Percentiles rank a stretch among this genome's conserved stretches.
These are phyloP conservation scores for Bathynomus jamesi DNA, from an alignment of 1,140 invertebrate genomes.

Conservation along the genomic window DNA sequence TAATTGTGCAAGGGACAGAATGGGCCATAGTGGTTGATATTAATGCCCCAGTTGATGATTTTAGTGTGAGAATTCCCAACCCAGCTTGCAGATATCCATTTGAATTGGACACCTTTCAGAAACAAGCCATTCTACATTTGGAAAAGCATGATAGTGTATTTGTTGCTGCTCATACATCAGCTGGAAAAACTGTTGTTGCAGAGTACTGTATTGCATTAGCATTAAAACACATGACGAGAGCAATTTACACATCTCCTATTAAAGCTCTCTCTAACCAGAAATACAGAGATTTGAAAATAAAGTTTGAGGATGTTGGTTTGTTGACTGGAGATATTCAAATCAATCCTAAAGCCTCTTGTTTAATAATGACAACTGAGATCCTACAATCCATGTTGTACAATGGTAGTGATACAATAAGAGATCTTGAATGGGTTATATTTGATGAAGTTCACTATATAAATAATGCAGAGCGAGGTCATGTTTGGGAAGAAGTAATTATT, in stretches of 20 bases:
- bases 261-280: constrained; percentile 99
- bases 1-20: constrained; percentile 43
- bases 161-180: constrained; percentile 97
- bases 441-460: constrained; percentile 99
- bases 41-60: constrained; percentile 67
- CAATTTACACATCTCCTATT: constrained; percentile 98
- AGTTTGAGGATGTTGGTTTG: constrained; percentile 86
- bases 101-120: constrained; percentile 94
- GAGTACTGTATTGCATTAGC: constrained; percentile 96
- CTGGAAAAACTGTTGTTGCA: constrained; percentile 97
- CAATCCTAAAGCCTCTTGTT: constrained; percentile 81
- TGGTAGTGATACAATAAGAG: constrained; percentile 85
- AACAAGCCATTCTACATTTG: constrained; percentile 86
- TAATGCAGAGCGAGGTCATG: constrained; percentile 93
- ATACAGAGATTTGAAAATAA: constrained; percentile 84
- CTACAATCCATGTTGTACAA: constrained; percentile 94
- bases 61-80: constrained; percentile 70
- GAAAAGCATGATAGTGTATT: constrained; percentile 94
- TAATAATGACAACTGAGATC: constrained; percentile 99
- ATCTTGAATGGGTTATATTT: constrained; percentile 98
- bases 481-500: constrained; percentile 99
- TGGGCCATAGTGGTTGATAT: constrained; percentile 85
- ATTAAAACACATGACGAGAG: constrained; percentile 80
- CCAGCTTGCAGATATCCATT: constrained; percentile 83
- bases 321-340: constrained; percentile 96